Conservation (phyloP, 2,797 vertebrate species). For the Propithecus perrieri region DNA sequence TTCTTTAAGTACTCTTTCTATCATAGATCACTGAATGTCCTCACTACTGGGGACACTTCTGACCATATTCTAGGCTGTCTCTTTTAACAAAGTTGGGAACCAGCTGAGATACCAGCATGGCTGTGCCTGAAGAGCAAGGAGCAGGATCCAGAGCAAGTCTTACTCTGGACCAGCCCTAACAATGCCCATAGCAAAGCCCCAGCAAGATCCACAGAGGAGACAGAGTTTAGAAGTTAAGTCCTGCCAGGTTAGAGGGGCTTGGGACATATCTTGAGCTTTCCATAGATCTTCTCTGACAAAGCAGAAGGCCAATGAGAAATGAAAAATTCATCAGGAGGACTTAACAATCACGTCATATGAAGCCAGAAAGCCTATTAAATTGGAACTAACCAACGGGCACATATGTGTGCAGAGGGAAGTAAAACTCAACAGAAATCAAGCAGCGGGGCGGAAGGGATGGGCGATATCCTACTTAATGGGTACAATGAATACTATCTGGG, state of each 20-base stretch:
- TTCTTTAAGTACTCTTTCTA: background rate
- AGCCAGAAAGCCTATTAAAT: background rate
- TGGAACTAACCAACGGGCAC: too few species aligned
- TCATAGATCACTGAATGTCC: background rate
- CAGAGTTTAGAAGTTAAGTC: background rate
- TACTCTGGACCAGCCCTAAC: background rate
- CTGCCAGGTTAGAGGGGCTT: background rate
- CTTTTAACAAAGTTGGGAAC: background rate
- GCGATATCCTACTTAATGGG: too few species aligned
- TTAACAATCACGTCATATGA: background rate
- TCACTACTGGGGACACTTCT: background rate
- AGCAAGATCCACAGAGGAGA: background rate
- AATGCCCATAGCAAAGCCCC: background rate
- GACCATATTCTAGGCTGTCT: background rate
- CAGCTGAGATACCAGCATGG: background rate
- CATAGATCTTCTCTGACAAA: background rate
- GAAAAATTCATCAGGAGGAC: background rate
- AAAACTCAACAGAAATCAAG: too few species aligned
- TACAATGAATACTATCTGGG: too few species aligned
- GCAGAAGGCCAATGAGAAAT: background rate
- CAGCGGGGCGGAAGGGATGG: too few species aligned
- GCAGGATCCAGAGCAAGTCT: background rate
- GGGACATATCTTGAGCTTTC: background rate
- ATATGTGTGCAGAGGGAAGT: too few species aligned
- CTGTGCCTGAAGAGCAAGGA: background rate